Conservation (phyloP, 2,888 invertebrate species). For the Dilophus febrilis region DNA sequence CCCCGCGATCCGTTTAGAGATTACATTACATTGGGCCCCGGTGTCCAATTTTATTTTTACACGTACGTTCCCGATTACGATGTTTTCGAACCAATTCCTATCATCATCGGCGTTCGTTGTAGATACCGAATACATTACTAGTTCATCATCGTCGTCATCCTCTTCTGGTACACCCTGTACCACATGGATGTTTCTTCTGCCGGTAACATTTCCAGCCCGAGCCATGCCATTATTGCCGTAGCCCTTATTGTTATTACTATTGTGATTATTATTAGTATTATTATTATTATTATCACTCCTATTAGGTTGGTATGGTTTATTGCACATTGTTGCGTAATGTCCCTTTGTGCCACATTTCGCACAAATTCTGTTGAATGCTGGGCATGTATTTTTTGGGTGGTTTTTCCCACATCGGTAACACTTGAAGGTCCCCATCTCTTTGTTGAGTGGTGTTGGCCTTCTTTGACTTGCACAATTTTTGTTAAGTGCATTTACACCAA, state of each 20-base stretch:
- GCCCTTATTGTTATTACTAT: too few relatives aligned
- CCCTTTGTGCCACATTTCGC: neutral
- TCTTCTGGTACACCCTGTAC: too few relatives aligned
- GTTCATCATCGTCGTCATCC: too few relatives aligned
- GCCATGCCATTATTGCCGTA: too few relatives aligned
- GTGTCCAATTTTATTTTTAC: constrained; percentile 3
- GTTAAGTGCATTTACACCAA: too few relatives aligned
- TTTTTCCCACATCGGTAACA: neutral
- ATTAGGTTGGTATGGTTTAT: neutral
- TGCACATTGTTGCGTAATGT: constrained; percentile 1
- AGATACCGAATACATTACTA: neutral
- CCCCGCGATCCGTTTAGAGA: neutral
- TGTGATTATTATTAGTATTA: too few relatives aligned
- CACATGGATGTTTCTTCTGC: too few relatives aligned
- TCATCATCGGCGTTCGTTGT: neutral
- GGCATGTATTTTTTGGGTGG: neutral
- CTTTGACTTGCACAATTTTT: too few relatives aligned
- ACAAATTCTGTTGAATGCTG: neutral
- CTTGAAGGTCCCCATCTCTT: neutral
- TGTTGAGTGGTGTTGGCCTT: too few relatives aligned
- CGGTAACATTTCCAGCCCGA: too few relatives aligned
- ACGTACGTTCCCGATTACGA: neutral
- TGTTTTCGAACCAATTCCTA: neutral
- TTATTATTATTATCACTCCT: too few relatives aligned
- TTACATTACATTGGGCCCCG: constrained; percentile 6